phyloP scores from a whole-genome alignment of 1,140 invertebrate species.

The Drosophila oshimai region DNA sequence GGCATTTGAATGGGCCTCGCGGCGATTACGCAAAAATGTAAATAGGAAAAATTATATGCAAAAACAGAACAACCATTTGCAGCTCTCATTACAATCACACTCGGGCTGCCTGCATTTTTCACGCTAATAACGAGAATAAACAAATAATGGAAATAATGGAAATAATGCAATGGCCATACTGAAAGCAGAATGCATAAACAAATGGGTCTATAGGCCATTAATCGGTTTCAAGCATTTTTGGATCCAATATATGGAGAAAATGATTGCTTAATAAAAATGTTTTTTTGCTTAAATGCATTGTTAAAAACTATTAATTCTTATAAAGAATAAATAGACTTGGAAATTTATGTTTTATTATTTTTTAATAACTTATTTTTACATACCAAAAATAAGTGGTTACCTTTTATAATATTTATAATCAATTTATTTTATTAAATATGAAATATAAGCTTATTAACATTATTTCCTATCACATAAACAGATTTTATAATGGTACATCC shows the following conservation, averaged over 20 bases:
- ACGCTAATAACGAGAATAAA: conserved; percentile 50
- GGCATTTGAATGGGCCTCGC: conserved; percentile 49
- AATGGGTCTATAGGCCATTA: conserved; percentile 21
- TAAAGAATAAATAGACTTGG: too few species aligned
- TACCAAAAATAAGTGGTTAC: too few species aligned
- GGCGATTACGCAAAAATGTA: conserved; percentile 65
- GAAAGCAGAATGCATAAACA: conserved; percentile 43
- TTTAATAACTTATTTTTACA: too few species aligned
- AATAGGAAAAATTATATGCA: conserved; percentile 34
- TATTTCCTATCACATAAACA: too few species aligned
- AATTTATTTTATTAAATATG: too few species aligned
- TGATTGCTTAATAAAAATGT: not conserved
- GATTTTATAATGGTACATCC: too few species aligned
- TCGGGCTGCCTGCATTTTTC: conserved; percentile 37
- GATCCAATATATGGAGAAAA: not conserved
- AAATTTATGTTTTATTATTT: too few species aligned
- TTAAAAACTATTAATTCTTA: too few species aligned
- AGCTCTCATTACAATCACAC: conserved; percentile 53
- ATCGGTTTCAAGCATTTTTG: conserved; percentile 1
- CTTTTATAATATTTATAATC: too few species aligned
- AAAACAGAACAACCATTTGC: conserved; percentile 59
- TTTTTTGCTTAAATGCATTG: too few species aligned
- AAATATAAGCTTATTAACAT: too few species aligned
- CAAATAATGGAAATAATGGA: conserved; percentile 41
- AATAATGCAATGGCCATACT: conserved; percentile 21